Conservation (phyloP, 2,888 invertebrate genomes). For the Apantesis nais region DNA sequence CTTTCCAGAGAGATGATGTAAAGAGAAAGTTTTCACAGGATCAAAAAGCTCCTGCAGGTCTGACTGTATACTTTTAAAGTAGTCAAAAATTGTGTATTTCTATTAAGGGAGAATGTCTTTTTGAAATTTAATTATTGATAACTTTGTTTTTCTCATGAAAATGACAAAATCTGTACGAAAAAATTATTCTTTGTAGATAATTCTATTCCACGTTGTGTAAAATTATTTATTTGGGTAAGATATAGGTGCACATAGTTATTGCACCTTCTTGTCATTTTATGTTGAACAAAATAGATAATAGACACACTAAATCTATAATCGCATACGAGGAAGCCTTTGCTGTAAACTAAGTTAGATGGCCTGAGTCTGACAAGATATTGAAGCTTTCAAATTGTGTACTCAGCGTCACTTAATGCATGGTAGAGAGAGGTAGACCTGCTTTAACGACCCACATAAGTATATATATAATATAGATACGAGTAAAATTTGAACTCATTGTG, state of each 20-base stretch:
- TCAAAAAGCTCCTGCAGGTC: too few relatives aligned
- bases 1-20: too few relatives aligned
- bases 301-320: not conserved
- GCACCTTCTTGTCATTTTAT: not conserved
- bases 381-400: slow-evolving; percentile 3
- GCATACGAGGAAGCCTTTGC: not conserved
- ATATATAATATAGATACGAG: not conserved
- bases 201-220: not conserved
- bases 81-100: too few relatives aligned
- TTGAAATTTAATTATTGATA: not conserved
- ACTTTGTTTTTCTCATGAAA: not conserved
- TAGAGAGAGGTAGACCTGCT: not conserved
- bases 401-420: not conserved
- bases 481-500: too few relatives aligned
- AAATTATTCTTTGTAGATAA: not conserved
- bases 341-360: slow-evolving; percentile 10
- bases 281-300: not conserved
- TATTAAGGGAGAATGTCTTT: too few relatives aligned
- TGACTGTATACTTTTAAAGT: too few relatives aligned
- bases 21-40: too few relatives aligned
- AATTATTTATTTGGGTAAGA: not conserved
- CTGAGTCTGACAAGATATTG: slow-evolving; percentile 4
- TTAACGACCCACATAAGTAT: not conserved
- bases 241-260: not conserved
- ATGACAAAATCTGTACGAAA: not conserved